phyloP scores from a whole-genome alignment of 2,797 vertebrate genomes.

The Brotula barbata region DNA sequence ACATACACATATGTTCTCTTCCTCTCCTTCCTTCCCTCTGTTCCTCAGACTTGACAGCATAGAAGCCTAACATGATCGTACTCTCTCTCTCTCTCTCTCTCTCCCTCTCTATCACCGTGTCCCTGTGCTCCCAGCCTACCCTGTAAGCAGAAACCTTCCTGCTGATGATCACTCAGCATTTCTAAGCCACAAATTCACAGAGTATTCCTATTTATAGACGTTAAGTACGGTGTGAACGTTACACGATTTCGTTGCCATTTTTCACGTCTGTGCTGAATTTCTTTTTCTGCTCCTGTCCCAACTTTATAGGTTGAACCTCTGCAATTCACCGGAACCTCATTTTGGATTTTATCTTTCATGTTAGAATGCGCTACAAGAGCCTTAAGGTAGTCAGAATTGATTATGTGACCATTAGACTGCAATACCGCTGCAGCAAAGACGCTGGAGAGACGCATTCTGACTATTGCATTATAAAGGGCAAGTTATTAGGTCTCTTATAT shows the following conservation, averaged over 20 bases:
- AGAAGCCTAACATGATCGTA: constrained; percentile 38
- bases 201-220: constrained; percentile 58
- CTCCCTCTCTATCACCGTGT: constrained; percentile 44
- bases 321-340: constrained; percentile 2
- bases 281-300: constrained; percentile 16
- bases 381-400: too few relatives aligned
- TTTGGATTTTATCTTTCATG: constrained; percentile 3
- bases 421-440: too few relatives aligned
- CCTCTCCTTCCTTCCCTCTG: constrained; percentile 3
- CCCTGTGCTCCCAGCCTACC: constrained; percentile 32
- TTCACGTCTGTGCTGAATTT: constrained; percentile 41
- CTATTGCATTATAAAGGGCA: constrained; percentile 35
- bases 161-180: constrained; percentile 39
- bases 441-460: constrained; percentile 32
- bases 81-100: constrained; percentile 27
- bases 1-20: constrained; percentile 10
- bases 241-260: constrained; percentile 54
- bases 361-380: constrained; percentile 6
- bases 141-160: constrained; percentile 21
- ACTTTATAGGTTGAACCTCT: constrained; percentile 11
- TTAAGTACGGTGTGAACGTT: constrained; percentile 66
- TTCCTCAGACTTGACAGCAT: constrained; percentile 14
- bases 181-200: constrained; percentile 44
- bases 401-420: too few relatives aligned
- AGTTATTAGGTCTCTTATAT: background rate